phyloP scores from a whole-genome alignment of 1,140 invertebrate genomes.

The Drosophila paulistorum region DNA sequence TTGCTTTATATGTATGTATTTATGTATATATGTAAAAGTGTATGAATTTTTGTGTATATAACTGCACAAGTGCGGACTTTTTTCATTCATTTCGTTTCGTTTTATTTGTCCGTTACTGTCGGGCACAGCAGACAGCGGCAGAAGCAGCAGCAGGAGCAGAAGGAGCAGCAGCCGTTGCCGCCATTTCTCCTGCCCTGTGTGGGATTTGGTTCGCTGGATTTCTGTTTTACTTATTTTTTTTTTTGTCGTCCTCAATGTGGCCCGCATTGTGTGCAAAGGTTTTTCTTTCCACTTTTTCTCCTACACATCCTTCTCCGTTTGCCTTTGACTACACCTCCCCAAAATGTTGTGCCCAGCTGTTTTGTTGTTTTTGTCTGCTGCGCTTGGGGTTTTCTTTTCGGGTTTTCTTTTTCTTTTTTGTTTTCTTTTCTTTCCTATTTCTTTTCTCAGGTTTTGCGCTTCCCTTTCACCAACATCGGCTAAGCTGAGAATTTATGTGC shows the following conservation, averaged over 20 bases:
- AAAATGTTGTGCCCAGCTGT: constrained; percentile 33
- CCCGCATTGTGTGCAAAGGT: constrained; percentile 68
- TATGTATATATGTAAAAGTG: constrained; percentile 32
- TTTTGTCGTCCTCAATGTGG: constrained; percentile 56
- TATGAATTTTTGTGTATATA: constrained; percentile 27
- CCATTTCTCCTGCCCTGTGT: not conserved
- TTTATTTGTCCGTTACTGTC: constrained; percentile 58
- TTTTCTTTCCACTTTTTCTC: constrained; percentile 35
- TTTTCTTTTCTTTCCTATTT: not conserved
- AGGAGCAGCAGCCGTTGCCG: constrained; percentile 2
- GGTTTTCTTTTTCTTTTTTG: constrained; percentile 16
- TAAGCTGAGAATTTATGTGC: constrained; percentile 75
- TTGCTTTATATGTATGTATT: constrained; percentile 30
- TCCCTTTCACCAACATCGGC: constrained; percentile 43
- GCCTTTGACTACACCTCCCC: constrained; percentile 14
- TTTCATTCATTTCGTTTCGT: constrained; percentile 69
- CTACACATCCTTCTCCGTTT: not conserved
- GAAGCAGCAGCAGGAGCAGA: constrained; percentile 33
- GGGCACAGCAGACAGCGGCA: constrained; percentile 53
- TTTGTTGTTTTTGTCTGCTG: constrained; percentile 63
- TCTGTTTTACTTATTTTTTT: not conserved
- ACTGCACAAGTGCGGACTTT: constrained; percentile 31
- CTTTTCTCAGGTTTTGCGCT: constrained; percentile 41
- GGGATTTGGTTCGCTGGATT: constrained; percentile 23
- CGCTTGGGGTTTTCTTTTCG: constrained; percentile 31